These are phyloP conservation scores for Mechanitis mazaeus DNA, from an alignment of 2,888 invertebrate species.

Conservation along the genomic window DNA sequence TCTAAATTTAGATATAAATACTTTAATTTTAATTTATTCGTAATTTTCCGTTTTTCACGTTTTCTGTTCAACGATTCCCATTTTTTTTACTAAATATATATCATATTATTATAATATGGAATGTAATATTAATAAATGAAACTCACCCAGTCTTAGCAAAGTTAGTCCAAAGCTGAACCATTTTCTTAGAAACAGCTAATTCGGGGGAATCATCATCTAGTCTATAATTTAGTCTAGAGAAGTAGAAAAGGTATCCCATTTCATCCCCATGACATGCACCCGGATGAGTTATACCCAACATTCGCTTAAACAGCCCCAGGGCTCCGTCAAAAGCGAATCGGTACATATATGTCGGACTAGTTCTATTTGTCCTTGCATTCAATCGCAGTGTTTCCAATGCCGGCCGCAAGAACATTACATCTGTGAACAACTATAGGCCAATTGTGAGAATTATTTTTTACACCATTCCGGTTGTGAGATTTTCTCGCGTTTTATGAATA, in stretches of 20 bases:
- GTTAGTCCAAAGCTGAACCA: constrained; percentile 81
- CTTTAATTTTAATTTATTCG: too few species aligned
- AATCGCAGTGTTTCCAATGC: constrained; percentile 71
- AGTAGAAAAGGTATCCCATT: constrained; percentile 80
- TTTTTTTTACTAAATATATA: too few species aligned
- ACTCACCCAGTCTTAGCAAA: constrained; percentile 79
- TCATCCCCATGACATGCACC: constrained; percentile 81
- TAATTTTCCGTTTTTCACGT: too few species aligned
- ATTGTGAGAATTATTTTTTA: constrained; percentile 9
- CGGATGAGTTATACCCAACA: constrained; percentile 77
- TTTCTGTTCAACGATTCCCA: too few species aligned
- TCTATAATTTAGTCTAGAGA: constrained; percentile 78
- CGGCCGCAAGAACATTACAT: constrained; percentile 79
- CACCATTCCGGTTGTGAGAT: not conserved
- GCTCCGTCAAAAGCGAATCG: constrained; percentile 79
- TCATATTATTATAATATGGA: too few species aligned
- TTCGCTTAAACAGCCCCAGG: constrained; percentile 78
- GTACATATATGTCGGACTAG: constrained; percentile 77
- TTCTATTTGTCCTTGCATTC: constrained; percentile 55
- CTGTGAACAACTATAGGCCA: constrained; percentile 74
- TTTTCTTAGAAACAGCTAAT: constrained; percentile 74
- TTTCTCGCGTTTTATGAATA: not conserved
- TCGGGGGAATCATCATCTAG: constrained; percentile 77
- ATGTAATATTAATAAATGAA: not conserved
- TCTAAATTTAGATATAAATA: too few species aligned